Evolutionary conservation across 2,113 vertebrate species (phyloP).

Genomic region (Zootoca vivipara): DNA sequence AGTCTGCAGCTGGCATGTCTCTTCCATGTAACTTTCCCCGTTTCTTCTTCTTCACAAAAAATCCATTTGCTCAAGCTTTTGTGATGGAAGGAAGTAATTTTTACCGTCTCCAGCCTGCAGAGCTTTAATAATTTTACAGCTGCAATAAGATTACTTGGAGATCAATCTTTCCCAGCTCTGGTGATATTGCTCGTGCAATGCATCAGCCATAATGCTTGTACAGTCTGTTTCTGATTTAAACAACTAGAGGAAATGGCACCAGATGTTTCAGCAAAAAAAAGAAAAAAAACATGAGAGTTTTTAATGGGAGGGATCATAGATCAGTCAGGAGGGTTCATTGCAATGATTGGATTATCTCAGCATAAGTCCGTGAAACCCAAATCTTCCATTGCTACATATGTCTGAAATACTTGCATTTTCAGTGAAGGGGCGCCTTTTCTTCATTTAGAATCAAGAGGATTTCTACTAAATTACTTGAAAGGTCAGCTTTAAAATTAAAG

Average conservation of each 20-base stretch:
- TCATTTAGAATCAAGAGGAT: slow-evolving; percentile 45
- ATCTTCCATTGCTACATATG: neutral
- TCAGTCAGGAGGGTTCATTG: neutral
- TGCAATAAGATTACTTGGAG: slow-evolving; percentile 2
- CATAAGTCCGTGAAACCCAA: neutral
- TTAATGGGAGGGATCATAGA: neutral
- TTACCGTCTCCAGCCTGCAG: neutral
- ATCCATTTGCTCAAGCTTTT: slow-evolving; percentile 16
- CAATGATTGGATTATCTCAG: neutral
- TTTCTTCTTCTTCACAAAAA: neutral
- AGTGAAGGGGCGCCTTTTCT: slow-evolving; percentile 6
- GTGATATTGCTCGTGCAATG: neutral
- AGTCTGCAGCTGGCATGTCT: neutral
- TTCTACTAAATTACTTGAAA: slow-evolving; percentile 62
- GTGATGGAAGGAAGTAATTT: slow-evolving; percentile 14
- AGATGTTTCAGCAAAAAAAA: neutral
- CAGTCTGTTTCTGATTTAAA: neutral
- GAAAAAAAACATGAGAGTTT: rapidly evolving
- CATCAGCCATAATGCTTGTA: neutral
- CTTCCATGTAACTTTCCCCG: neutral
- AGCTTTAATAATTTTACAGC: slow-evolving; percentile 4
- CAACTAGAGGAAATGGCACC: neutral
- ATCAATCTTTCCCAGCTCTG: neutral
- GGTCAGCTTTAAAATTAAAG: slow-evolving; percentile 71
- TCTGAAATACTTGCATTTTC: neutral